These are phyloP conservation scores for Echiichthys vipera DNA, from an alignment of 2,797 vertebrate genomes.

Conservation along the genomic window DNA sequence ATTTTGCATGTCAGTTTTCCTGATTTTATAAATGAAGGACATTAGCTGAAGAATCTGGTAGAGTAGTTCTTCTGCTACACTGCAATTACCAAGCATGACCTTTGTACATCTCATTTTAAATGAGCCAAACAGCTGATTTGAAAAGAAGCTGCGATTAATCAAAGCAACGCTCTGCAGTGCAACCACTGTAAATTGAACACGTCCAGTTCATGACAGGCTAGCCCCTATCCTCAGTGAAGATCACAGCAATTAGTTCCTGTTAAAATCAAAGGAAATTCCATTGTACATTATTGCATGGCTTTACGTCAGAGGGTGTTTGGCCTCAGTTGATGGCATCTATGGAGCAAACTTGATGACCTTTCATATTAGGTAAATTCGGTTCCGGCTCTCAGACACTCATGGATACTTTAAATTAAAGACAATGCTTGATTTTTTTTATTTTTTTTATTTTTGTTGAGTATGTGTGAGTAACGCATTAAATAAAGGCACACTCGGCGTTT, in stretches of 20 bases:
- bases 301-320: conserved; percentile 56
- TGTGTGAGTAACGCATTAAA: not conserved
- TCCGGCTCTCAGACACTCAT: not conserved
- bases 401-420: conserved; percentile 21
- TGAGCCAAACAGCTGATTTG: conserved; percentile 41
- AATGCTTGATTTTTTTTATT: not conserved
- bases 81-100: conserved; percentile 46
- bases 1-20: not conserved
- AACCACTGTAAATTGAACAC: conserved; percentile 46
- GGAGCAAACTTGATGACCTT: conserved; percentile 23
- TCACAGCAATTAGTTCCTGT: conserved; percentile 57
- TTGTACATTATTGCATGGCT: conserved; percentile 55
- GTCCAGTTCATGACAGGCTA: conserved; percentile 9
- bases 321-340: conserved; percentile 35
- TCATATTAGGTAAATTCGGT: conserved; percentile 15
- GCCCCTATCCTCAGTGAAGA: conserved; percentile 30
- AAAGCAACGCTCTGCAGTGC: conserved; percentile 29
- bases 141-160: conserved; percentile 51
- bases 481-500: not conserved
- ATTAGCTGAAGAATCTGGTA: conserved; percentile 24
- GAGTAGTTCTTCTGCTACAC: conserved; percentile 3
- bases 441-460: no score
- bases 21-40: conserved; percentile 16
- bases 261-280: conserved; percentile 58
- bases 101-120: conserved; percentile 48